phyloP scores from a whole-genome alignment of 2,888 invertebrate species.

The Chrysina gloriosa region DNA sequence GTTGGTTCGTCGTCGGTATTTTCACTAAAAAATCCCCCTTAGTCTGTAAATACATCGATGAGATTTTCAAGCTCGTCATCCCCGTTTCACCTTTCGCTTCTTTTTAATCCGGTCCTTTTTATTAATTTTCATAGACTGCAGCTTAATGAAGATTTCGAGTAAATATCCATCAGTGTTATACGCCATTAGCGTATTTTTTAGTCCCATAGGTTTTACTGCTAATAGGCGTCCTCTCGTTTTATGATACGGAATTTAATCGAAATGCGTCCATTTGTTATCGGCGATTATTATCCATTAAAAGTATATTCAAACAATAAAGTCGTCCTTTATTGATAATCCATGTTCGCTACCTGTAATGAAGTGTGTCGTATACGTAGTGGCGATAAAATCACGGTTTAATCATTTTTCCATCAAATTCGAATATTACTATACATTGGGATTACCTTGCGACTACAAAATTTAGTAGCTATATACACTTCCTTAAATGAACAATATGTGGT shows the following conservation, averaged over 20 bases:
- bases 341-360: conserved; percentile 13
- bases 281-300: conserved; percentile 35
- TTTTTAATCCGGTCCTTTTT: not conserved
- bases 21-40: conserved; percentile 4
- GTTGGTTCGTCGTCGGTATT: not conserved
- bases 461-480: not conserved
- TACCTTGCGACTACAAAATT: not conserved
- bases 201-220: conserved; percentile 21
- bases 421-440: conserved; percentile 2
- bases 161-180: conserved; percentile 10
- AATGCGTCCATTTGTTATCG: conserved; percentile 23
- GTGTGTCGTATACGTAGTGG: conserved; percentile 1
- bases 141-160: conserved; percentile 5
- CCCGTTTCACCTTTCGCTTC: not conserved
- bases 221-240: conserved; percentile 8
- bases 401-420: conserved; percentile 17
- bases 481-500: not conserved
- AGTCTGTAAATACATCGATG: conserved; percentile 4
- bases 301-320: conserved; percentile 31
- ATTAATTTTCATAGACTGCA: conserved; percentile 13
- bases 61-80: not conserved
- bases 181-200: conserved; percentile 2
- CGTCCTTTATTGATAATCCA: conserved; percentile 12
- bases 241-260: conserved; percentile 24
- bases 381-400: conserved; percentile 16